These are phyloP conservation scores for Coranthus polyacanthus DNA, from an alignment of 2,797 vertebrate species.

Conservation along the genomic window DNA sequence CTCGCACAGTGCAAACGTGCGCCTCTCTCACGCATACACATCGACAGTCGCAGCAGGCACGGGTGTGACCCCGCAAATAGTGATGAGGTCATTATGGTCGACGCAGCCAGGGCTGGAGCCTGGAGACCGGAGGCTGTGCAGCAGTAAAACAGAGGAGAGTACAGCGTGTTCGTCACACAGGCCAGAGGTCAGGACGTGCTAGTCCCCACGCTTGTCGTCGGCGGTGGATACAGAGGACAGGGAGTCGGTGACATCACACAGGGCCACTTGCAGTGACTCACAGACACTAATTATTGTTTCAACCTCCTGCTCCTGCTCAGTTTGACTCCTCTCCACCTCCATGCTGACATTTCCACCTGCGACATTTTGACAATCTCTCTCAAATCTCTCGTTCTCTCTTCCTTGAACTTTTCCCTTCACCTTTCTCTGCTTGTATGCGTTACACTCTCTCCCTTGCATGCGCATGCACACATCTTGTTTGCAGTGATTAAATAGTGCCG, in stretches of 20 bases:
- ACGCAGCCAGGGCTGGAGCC: slow-evolving; percentile 29
- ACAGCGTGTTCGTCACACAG: slow-evolving; percentile 67
- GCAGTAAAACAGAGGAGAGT: slow-evolving; percentile 56
- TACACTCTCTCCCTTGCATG: neutral
- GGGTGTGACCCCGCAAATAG: slow-evolving; percentile 62
- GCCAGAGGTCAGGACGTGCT: slow-evolving; percentile 63
- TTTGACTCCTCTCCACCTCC: slow-evolving; percentile 78
- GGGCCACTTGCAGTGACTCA: slow-evolving; percentile 55
- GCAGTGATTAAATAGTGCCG: slow-evolving; percentile 4
- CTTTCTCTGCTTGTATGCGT: neutral
- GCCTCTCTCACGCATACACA: slow-evolving; percentile 18
- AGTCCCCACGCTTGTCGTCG: slow-evolving; percentile 55
- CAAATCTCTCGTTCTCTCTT: slow-evolving; percentile 60
- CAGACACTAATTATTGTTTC: slow-evolving; percentile 76
- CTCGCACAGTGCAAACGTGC: slow-evolving; percentile 14
- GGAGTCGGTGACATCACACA: slow-evolving; percentile 69
- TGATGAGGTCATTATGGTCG: slow-evolving; percentile 58
- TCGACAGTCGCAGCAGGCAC: slow-evolving; percentile 40
- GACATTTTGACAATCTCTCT: slow-evolving; percentile 78
- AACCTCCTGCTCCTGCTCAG: slow-evolving; percentile 62
- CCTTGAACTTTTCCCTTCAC: slow-evolving; percentile 57
- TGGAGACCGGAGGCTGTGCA: slow-evolving; percentile 50
- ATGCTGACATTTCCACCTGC: slow-evolving; percentile 73
- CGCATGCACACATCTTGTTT: neutral
- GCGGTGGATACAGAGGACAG: slow-evolving; percentile 50